A percentile compares a stretch with the other conserved stretches of the same genome.
phyloP scores from a whole-genome alignment of 2,888 invertebrate species.

The Parelbella ahira region DNA sequence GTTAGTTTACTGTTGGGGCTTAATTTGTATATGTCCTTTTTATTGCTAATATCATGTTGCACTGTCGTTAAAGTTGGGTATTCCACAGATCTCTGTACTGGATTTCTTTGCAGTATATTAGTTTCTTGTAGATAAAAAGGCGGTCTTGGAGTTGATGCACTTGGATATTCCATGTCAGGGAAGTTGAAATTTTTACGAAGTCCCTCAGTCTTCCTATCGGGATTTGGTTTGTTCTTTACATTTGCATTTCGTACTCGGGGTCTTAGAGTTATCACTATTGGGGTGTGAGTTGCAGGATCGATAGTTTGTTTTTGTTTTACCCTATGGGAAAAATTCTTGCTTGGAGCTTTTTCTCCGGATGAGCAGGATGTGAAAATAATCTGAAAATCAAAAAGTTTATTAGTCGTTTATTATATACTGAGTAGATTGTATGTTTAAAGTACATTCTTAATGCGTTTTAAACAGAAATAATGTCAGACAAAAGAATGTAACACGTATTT shows the following conservation, averaged over 20 bases:
- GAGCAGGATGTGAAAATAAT: background rate
- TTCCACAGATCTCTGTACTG: slow-evolving; percentile 1
- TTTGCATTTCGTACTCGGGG: slow-evolving; percentile 1
- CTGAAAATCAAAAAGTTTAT: too few relatives aligned
- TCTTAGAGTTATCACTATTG: background rate
- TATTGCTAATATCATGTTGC: slow-evolving; percentile 3
- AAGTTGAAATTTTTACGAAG: slow-evolving; percentile 40
- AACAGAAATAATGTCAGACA: too few relatives aligned
- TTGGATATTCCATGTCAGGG: slow-evolving; percentile 48
- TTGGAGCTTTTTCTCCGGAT: background rate
- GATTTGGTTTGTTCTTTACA: slow-evolving; percentile 3
- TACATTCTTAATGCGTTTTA: too few relatives aligned
- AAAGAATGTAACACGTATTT: too few relatives aligned
- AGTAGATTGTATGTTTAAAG: too few relatives aligned
- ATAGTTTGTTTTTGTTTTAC: background rate
- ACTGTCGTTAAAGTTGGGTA: background rate
- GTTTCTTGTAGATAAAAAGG: slow-evolving; percentile 24
- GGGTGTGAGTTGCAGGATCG: background rate
- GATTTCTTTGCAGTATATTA: slow-evolving; percentile 13
- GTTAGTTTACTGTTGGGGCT: background rate
- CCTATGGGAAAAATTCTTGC: background rate
- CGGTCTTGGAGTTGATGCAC: slow-evolving; percentile 20
- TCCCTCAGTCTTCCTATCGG: slow-evolving; percentile 12
- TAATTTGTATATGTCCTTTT: slow-evolving; percentile 5
- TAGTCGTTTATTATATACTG: too few relatives aligned